Base-by-base conservation (phyloP, 1,140 invertebrate species). In the Manduca sexta region DNA sequence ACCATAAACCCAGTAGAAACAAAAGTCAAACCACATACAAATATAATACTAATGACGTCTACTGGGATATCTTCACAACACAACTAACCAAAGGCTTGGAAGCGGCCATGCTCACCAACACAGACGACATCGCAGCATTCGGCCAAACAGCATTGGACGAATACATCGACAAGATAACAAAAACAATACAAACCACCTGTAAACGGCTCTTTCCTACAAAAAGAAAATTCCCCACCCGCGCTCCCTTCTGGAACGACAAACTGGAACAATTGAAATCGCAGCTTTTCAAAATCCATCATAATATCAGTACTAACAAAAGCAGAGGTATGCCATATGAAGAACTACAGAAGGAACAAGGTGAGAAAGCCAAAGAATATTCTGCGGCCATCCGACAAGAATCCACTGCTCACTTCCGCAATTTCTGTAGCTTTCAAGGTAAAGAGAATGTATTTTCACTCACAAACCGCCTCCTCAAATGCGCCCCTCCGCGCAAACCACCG, bases 391-490 rank as follows among this genome's bases (percentile, higher is more conserved):
- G 12, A 8, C 6, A 6, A 37, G 29, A 35, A n/a, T 60, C 53
- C 1, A 64, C 56, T 4, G 33, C 18, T n/a, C 39, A 41, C 12
- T 63, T 63, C 21, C 42, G 34, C 11, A 45, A 56, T 0, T 63
- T 63, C 21, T 63, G 60, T 15, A 40, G 45, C 2, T 12, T n/a
- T 7, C 60, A 63, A 42, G 30, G 11, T 0, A 58, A 52, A 18
- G 60, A 58, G 16, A 17, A 58, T 18, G 60, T 62, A 1, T 62
- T 48, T 48, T 54, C 55, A 0, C 15, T 64, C 0, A 64, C 53
- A 0, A 64, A 64, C 17, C 33, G 57, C 8, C 42, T 60, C 1
- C 41, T 60, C 2, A 56, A 49, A 47, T 39, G 1, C 2, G 21
- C 15, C 1, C 14, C 35, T 11, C 35, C 26, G 2, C 3, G n/a